Conservation (phyloP, 2,113 vertebrate genomes). For the Eonycteris spelaea region DNA sequence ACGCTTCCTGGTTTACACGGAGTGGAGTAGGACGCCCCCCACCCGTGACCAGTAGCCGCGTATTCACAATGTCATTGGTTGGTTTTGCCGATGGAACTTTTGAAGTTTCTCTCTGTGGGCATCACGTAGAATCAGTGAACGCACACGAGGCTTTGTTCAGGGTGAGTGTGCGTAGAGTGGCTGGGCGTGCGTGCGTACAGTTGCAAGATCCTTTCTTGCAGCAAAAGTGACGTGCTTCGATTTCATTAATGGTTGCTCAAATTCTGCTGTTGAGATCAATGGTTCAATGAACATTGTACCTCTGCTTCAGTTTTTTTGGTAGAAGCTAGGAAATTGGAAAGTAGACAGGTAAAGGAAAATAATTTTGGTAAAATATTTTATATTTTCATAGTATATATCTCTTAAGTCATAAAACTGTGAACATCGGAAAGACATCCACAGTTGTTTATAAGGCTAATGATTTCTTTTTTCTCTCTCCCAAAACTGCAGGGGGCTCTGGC, state of each 20-base stretch:
- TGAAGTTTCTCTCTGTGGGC: not conserved
- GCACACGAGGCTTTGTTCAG: not conserved
- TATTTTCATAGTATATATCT: not conserved
- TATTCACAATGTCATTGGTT: not conserved
- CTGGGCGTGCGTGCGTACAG: too few species aligned
- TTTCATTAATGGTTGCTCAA: not conserved
- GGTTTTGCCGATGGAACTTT: not conserved
- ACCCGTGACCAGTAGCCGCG: accelerated
- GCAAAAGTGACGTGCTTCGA: not conserved
- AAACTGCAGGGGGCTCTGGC: not conserved
- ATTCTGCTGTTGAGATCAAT: not conserved
- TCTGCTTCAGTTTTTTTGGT: not conserved
- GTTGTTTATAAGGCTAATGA: accelerated
- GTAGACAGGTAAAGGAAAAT: not conserved
- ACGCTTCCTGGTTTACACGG: not conserved
- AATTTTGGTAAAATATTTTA: not conserved
- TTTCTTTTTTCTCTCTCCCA: not conserved
- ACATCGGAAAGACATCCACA: not conserved
- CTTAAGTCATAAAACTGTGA: not conserved
- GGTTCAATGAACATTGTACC: not conserved
- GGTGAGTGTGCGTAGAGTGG: too few species aligned
- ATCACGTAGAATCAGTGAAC: too few species aligned
- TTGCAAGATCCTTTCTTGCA: not conserved
- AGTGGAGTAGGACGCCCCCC: not conserved
- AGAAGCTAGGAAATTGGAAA: not conserved